These are phyloP conservation scores for Lucilia sericata DNA, from an alignment of 1,140 invertebrate species.

Conservation along the genomic window DNA sequence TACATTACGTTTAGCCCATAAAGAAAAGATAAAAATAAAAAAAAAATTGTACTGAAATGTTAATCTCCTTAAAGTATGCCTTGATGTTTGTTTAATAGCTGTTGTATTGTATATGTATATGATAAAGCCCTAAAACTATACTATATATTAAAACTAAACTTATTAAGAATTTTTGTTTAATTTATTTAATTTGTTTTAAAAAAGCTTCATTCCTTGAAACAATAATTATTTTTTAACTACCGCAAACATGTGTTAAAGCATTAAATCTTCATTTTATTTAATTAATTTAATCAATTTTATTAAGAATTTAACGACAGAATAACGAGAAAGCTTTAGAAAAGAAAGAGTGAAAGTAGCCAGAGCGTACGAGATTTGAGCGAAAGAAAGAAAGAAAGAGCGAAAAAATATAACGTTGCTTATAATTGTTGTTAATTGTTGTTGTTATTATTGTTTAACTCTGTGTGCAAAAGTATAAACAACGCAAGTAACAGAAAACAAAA, in stretches of 20 bases:
- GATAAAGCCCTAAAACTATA: neutral
- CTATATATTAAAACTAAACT: neutral
- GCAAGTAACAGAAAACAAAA: neutral
- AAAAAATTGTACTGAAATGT: neutral
- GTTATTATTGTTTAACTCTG: constrained; percentile 21
- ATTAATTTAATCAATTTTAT: neutral
- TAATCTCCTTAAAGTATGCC: constrained; percentile 15
- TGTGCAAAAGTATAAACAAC: neutral
- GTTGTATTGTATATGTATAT: neutral
- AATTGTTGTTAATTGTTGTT: neutral
- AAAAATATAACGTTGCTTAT: neutral
- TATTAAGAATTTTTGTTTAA: neutral
- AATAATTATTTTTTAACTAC: too few relatives aligned
- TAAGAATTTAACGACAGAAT: neutral
- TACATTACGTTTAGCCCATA: neutral
- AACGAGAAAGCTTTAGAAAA: neutral
- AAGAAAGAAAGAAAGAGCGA: neutral
- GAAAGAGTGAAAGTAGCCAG: neutral
- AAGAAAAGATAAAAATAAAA: neutral
- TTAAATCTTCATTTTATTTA: too few relatives aligned
- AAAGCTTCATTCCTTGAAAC: too few relatives aligned
- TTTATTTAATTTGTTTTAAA: too few relatives aligned
- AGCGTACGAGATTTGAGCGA: neutral
- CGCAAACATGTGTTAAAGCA: too few relatives aligned
- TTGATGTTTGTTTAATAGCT: neutral